Evolutionary conservation across 2,797 vertebrate genomes (phyloP).

Genomic region (Typhlichthys eigenmanni): DNA sequence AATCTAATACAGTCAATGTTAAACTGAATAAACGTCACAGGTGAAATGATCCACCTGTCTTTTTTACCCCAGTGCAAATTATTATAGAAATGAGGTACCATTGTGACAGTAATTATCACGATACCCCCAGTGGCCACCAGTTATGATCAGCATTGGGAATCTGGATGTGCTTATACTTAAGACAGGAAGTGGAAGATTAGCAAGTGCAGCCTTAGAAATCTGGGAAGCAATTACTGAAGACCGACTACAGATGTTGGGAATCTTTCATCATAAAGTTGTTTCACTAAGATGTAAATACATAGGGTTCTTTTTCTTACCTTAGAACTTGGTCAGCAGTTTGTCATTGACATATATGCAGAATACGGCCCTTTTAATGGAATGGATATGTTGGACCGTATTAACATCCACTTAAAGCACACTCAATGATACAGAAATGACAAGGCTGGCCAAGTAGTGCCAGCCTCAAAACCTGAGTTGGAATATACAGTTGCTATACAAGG

Average conservation of each 20-base stretch:
- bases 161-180: conserved; percentile 62
- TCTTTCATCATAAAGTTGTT: conserved; percentile 30
- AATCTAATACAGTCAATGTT: neutral
- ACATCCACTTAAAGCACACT: conserved; percentile 67
- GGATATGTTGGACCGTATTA: conserved; percentile 25
- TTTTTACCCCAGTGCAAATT: neutral
- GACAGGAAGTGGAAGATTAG: conserved; percentile 61
- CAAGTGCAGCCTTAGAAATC: conserved; percentile 55
- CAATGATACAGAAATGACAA: conserved; percentile 46
- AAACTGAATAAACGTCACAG: neutral
- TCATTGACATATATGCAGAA: conserved; percentile 35
- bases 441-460: conserved; percentile 42
- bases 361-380: conserved; percentile 54
- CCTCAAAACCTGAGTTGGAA: conserved; percentile 66
- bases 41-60: neutral
- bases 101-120: conserved; percentile 23
- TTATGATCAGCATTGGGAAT: conserved; percentile 33
- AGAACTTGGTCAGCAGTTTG: conserved; percentile 21
- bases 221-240: conserved; percentile 60
- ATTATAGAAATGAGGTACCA: neutral
- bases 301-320: conserved; percentile 4
- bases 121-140: conserved; percentile 41
- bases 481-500: conserved; percentile 48
- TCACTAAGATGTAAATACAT: conserved; percentile 22
- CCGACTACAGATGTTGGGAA: conserved; percentile 58